These are phyloP conservation scores for Tiliqua scincoides DNA, from an alignment of 2,113 vertebrate species.

Conservation along the genomic window DNA sequence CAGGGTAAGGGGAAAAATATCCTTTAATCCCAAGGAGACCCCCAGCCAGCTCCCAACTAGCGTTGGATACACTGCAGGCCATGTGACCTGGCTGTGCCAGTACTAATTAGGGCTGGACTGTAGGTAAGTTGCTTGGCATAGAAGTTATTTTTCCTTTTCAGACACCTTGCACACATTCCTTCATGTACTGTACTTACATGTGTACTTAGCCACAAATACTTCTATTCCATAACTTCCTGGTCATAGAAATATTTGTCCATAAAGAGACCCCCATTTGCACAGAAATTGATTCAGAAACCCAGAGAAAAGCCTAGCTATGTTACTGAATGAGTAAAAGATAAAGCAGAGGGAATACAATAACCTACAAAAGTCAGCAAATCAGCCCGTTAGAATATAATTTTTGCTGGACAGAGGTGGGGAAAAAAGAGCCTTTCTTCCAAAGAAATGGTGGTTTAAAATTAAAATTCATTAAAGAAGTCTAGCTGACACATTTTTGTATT, in stretches of 20 bases:
- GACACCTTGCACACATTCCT: not conserved
- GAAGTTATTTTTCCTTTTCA: not conserved
- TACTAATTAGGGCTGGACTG: not conserved
- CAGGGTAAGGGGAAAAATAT: too few species aligned
- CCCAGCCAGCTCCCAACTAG: too few species aligned
- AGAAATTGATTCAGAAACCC: not conserved
- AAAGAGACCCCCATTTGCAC: not conserved
- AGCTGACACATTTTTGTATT: constrained; percentile 74
- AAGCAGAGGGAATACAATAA: constrained; percentile 46
- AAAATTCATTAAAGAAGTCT: constrained; percentile 75
- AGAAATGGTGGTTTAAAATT: constrained; percentile 76
- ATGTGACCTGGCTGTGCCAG: too few species aligned
- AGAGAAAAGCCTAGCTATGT: constrained; percentile 31
- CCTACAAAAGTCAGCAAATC: constrained; percentile 59
- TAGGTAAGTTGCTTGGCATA: not conserved
- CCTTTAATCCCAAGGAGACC: too few species aligned
- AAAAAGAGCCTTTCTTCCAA: constrained; percentile 57
- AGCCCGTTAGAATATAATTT: constrained; percentile 49
- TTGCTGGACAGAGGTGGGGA: constrained; percentile 34
- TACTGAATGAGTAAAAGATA: constrained; percentile 41
- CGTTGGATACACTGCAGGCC: too few species aligned
- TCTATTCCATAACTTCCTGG: not conserved
- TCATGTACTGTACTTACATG: not conserved
- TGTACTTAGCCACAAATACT: not conserved
- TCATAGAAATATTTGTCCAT: not conserved